phyloP scores from a whole-genome alignment of 2,797 vertebrate genomes.

The Amniataba percoides region DNA sequence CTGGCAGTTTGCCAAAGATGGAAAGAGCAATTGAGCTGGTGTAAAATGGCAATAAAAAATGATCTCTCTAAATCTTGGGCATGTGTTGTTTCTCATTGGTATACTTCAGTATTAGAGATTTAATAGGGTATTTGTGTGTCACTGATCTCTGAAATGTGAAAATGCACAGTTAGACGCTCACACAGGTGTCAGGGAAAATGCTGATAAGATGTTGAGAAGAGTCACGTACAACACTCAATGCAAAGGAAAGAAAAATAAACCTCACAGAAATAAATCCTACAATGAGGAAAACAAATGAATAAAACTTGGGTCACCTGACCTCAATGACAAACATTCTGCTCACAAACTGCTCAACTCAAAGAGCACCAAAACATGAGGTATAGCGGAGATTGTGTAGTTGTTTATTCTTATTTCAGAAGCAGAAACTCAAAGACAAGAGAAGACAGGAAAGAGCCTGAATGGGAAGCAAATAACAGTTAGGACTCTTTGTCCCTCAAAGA shows the following conservation, averaged over 20 bases:
- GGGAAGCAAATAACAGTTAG: no score
- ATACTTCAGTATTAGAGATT: neutral
- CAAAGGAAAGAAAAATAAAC: neutral
- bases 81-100: neutral
- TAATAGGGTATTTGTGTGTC: neutral
- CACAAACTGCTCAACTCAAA: neutral
- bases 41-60: neutral
- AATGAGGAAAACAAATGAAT: neutral
- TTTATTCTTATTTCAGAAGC: neutral
- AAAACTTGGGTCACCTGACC: neutral
- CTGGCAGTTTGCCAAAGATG: slow-evolving; percentile 19
- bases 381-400: neutral
- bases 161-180: neutral
- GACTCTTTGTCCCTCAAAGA: no score
- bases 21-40: neutral
- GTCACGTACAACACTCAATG: neutral
- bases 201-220: neutral
- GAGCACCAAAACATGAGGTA: neutral
- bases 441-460: neutral
- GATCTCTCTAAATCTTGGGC: neutral
- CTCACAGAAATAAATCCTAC: neutral
- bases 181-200: neutral
- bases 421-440: neutral
- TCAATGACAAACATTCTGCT: neutral
- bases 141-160: neutral